A percentile compares a stretch with the other conserved stretches of the same genome.
Evolutionary conservation across 2,113 vertebrate species (phyloP).

Genomic region (Syngnathus typhle): DNA sequence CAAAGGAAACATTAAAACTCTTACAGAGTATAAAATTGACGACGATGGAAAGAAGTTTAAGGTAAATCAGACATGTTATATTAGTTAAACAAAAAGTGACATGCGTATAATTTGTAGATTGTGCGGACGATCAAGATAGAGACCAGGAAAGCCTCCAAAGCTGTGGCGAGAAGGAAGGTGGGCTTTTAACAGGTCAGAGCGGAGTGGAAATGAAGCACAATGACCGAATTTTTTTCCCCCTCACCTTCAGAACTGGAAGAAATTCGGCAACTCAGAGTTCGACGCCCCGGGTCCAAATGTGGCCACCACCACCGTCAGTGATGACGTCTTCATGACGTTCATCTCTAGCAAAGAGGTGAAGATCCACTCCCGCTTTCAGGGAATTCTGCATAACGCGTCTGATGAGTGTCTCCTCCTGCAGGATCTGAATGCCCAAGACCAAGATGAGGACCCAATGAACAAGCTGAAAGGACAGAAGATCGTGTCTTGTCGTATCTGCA

Average conservation of each 20-base stretch:
- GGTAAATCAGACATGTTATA: conserved; percentile 59
- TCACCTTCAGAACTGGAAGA: conserved; percentile 87
- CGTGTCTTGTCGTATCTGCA: conserved; percentile 94
- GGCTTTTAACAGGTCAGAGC: not conserved
- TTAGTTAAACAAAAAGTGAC: not conserved
- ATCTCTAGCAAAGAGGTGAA: conserved; percentile 93
- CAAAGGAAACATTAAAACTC: conserved; percentile 89
- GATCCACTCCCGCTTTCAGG: no score
- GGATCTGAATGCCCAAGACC: conserved; percentile 88
- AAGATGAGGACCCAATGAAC: conserved; percentile 95
- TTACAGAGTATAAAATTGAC: conserved; percentile 89
- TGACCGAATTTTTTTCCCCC: accelerated
- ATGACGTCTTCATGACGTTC: conserved; percentile 95
- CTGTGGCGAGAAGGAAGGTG: conserved; percentile 90
- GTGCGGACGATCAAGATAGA: conserved; percentile 91
- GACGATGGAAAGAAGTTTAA: conserved; percentile 89
- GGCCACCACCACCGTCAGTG: conserved; percentile 92
- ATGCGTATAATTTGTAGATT: conserved; percentile 69
- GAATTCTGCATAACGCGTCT: not conserved
- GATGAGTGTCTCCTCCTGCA: conserved; percentile 33
- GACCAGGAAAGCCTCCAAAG: conserved; percentile 92
- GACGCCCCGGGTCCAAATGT: conserved; percentile 87
- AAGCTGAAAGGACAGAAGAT: conserved; percentile 97
- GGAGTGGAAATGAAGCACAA: not conserved
- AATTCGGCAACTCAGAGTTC: conserved; percentile 90